Evolutionary conservation across 2,797 vertebrate species (phyloP).

Genomic region (Tenualosa thibaudeaui): DNA sequence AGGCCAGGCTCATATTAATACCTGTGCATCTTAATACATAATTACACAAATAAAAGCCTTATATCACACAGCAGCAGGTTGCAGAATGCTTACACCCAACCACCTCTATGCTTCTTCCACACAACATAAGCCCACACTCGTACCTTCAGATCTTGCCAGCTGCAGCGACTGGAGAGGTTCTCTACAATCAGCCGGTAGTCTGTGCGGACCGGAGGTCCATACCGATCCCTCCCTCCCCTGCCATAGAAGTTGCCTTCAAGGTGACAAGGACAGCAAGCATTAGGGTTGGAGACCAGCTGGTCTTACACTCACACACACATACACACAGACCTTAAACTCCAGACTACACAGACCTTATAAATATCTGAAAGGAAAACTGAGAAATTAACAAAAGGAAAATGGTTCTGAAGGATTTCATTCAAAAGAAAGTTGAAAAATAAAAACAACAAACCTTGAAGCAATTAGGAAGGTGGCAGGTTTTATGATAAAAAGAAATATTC

Average conservation of each 20-base stretch:
- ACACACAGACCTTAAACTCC: slow-evolving; percentile 12
- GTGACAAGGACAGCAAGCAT: slow-evolving; percentile 65
- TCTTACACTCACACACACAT: background rate
- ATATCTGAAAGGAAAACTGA: slow-evolving; percentile 19
- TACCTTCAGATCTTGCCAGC: slow-evolving; percentile 99
- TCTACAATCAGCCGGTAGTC: slow-evolving; percentile 98
- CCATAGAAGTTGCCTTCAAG: slow-evolving; percentile 84
- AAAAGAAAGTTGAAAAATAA: slow-evolving; percentile 15
- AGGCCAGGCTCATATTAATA: no score
- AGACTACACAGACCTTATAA: background rate
- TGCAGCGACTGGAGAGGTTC: slow-evolving; percentile 96
- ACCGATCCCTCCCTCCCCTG: slow-evolving; percentile 92
- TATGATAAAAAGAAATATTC: background rate
- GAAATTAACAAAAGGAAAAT: slow-evolving; percentile 3
- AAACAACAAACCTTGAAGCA: slow-evolving; percentile 40
- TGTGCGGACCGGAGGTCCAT: slow-evolving; percentile 92
- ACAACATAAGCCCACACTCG: background rate
- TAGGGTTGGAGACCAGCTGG: slow-evolving; percentile 54
- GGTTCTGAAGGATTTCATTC: background rate
- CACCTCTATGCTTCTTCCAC: background rate
- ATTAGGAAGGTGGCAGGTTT: background rate
- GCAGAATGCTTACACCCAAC: background rate
- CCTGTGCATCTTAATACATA: no score
- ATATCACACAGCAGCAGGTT: no score
- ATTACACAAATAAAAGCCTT: no score